Conservation (phyloP, 2,113 vertebrate species). For the Trogon melanurus region DNA sequence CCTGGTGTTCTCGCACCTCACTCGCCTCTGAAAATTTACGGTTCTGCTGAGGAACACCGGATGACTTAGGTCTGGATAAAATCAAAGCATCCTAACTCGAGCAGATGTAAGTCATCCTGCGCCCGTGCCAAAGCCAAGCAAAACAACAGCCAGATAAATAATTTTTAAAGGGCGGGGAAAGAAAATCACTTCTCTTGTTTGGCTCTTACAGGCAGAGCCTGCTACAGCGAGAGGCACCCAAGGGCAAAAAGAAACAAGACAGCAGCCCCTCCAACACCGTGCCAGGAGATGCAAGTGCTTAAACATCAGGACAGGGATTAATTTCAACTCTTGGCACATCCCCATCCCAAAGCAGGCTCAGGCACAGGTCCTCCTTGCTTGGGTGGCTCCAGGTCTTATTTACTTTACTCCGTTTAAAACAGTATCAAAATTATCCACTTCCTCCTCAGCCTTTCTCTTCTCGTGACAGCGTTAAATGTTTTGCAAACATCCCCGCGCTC, state of each 20-base stretch:
- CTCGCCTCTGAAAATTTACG: not conserved
- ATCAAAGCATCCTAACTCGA: not conserved
- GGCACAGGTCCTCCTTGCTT: fast-evolving
- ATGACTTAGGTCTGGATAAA: not conserved
- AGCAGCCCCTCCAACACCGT: fast-evolving
- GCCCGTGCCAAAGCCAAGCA: fast-evolving
- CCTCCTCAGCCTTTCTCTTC: not conserved
- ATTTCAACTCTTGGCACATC: not conserved
- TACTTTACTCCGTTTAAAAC: not conserved
- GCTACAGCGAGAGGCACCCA: not conserved
- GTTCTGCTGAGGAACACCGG: not conserved
- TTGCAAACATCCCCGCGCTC: not conserved
- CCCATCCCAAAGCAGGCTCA: not conserved
- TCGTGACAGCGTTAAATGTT: not conserved
- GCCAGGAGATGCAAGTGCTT: fast-evolving
- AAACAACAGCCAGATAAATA: constrained; percentile 15
- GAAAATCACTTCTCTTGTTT: not conserved
- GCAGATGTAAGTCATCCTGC: not conserved
- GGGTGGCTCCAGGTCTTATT: not conserved
- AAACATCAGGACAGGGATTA: not conserved
- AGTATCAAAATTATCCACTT: not conserved
- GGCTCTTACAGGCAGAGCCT: not conserved
- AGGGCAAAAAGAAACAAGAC: not conserved
- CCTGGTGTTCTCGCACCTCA: not conserved
- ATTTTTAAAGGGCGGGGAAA: not conserved